A percentile compares a stretch with the other conserved stretches of the same genome.
phyloP scores from a whole-genome alignment of 1,140 invertebrate species.

The Drosophila subobscura region DNA sequence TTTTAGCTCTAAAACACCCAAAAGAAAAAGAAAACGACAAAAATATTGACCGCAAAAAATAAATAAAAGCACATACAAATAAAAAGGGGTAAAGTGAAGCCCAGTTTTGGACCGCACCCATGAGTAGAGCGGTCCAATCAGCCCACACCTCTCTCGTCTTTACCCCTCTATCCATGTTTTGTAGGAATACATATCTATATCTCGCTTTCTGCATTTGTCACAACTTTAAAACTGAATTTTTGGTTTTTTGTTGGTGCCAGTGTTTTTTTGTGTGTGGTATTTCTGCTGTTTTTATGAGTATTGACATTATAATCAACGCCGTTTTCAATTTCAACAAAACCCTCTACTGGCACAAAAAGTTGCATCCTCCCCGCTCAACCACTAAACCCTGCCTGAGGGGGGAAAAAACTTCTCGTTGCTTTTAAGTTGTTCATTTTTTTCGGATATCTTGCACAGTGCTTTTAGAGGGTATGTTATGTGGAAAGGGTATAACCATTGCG shows the following conservation, averaged over 20 bases:
- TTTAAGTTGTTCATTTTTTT: slow-evolving; percentile 66
- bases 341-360: slow-evolving; percentile 43
- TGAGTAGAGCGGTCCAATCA: slow-evolving; percentile 27
- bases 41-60: slow-evolving; percentile 57
- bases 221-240: slow-evolving; percentile 36
- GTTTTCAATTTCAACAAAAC: slow-evolving; percentile 77
- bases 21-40: slow-evolving; percentile 20
- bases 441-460: slow-evolving; percentile 22
- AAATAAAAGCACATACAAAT: slow-evolving; percentile 37
- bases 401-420: slow-evolving; percentile 70
- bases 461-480: no score
- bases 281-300: slow-evolving; percentile 70
- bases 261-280: slow-evolving; percentile 21
- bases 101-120: slow-evolving; percentile 74
- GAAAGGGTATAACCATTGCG: no score
- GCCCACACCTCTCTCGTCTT: slow-evolving; percentile 18
- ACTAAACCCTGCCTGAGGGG: no score
- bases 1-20: slow-evolving; percentile 44
- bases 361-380: slow-evolving; percentile 27
- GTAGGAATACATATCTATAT: slow-evolving; percentile 5
- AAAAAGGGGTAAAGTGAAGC: slow-evolving; percentile 53
- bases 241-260: slow-evolving; percentile 25
- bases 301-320: slow-evolving; percentile 81
- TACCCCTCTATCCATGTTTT: no score
- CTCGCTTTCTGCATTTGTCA: slow-evolving; percentile 28